Percentiles rank a stretch among this genome's conserved stretches.
These are phyloP conservation scores for Lamellibrachia luymesi DNA, from an alignment of 1,140 invertebrate genomes.

Conservation along the genomic window DNA sequence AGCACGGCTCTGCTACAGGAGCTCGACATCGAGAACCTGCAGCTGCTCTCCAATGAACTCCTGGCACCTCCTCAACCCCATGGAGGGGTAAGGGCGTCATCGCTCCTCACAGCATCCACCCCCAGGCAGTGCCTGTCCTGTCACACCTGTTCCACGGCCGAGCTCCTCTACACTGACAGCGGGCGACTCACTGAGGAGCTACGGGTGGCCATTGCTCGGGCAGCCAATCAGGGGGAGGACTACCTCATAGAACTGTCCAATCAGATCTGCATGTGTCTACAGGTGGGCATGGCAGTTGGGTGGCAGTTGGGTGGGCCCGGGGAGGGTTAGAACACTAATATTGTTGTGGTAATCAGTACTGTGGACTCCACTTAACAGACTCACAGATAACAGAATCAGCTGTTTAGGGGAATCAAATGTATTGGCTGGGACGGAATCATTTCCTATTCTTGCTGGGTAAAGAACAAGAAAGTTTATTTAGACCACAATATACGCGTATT, in stretches of 20 bases:
- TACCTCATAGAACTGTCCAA: constrained; percentile 54
- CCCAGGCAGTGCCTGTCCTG: constrained; percentile 38
- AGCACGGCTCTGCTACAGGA: constrained; percentile 53
- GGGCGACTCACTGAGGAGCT: constrained; percentile 48
- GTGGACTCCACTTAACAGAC: too few species aligned
- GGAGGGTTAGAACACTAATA: constrained; percentile 10
- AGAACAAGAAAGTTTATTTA: too few species aligned
- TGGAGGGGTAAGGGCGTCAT: constrained; percentile 30
- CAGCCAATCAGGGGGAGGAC: constrained; percentile 55
- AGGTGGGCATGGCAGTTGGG: constrained; percentile 35
- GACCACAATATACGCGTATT: too few species aligned
- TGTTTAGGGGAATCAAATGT: too few species aligned
- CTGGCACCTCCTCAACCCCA: constrained; percentile 45
- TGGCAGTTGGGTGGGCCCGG: neutral
- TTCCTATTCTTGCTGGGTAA: too few species aligned
- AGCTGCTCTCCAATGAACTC: constrained; percentile 52
- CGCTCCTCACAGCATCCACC: constrained; percentile 29
- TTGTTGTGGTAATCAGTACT: too few species aligned
- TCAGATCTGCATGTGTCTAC: constrained; percentile 53
- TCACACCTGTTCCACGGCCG: constrained; percentile 42
- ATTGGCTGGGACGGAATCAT: too few species aligned
- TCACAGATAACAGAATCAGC: too few species aligned
- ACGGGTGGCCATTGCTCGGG: constrained; percentile 48
- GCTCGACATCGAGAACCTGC: constrained; percentile 56
- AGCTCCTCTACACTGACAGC: constrained; percentile 44